These are phyloP conservation scores for Vireo griseus DNA, from an alignment of 2,797 vertebrate species.

Conservation along the genomic window DNA sequence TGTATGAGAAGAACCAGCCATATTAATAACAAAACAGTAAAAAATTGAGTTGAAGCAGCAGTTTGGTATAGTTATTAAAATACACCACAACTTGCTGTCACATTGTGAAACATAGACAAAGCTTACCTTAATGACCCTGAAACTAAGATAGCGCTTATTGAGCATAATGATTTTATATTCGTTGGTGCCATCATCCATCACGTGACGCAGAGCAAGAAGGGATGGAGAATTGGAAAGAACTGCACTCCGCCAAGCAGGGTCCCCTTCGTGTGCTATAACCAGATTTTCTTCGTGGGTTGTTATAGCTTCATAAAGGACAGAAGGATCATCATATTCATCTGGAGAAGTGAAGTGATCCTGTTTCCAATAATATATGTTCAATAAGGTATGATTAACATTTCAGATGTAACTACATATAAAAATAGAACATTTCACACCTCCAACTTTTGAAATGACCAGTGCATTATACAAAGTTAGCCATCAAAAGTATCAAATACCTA, in stretches of 20 bases:
- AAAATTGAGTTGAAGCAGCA: not conserved
- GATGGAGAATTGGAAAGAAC: conserved; percentile 94
- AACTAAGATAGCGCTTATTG: conserved; percentile 94
- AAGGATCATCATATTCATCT: conserved; percentile 95
- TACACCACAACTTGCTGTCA: not conserved
- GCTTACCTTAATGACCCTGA: conserved; percentile 93
- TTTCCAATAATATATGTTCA: not conserved
- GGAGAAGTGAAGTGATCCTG: conserved; percentile 99
- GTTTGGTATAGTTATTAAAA: not conserved
- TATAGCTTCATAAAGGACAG: conserved; percentile 94
- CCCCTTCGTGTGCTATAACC: conserved; percentile 95
- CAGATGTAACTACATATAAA: not conserved
- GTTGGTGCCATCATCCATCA: conserved; percentile 96
- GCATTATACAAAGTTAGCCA: not conserved
- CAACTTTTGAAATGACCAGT: not conserved
- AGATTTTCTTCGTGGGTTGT: conserved; percentile 91
- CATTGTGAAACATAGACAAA: accelerated
- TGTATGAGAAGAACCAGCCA: not conserved
- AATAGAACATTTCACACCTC: not conserved
- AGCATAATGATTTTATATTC: conserved; percentile 99
- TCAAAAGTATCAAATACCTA: not conserved
- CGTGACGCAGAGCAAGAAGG: conserved; percentile 91
- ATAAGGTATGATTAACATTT: not conserved
- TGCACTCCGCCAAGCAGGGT: conserved; percentile 95
- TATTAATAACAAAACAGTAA: not conserved